These are phyloP conservation scores for Cathartes aura DNA, from an alignment of 2,113 vertebrate species.

Conservation along the genomic window DNA sequence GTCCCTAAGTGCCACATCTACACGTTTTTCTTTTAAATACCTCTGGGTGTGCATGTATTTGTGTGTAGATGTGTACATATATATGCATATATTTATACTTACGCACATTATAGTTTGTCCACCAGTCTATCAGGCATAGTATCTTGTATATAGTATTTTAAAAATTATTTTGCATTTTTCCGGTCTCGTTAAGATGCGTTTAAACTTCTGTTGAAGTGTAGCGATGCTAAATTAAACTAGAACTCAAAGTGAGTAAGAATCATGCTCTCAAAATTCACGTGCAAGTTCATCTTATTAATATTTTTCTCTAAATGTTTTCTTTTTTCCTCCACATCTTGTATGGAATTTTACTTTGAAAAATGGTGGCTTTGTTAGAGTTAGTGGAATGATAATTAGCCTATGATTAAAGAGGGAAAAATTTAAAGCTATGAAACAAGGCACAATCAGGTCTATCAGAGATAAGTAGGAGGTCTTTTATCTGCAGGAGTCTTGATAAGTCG, in stretches of 20 bases:
- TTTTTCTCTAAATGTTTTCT: neutral
- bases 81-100: neutral
- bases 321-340: neutral
- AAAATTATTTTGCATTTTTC: neutral
- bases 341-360: neutral
- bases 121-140: neutral
- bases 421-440: neutral
- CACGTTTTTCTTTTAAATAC: neutral
- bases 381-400: neutral
- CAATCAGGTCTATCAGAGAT: neutral
- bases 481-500: neutral
- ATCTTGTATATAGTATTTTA: neutral
- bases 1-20: neutral
- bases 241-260: neutral
- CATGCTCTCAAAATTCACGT: neutral
- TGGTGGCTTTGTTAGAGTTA: neutral
- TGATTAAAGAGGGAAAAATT: neutral
- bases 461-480: neutral
- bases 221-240: neutral
- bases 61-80: neutral
- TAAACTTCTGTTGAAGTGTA: neutral
- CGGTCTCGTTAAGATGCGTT: neutral
- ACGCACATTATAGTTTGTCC: neutral
- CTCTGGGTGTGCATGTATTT: neutral
- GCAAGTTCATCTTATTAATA: neutral